Base-by-base conservation (phyloP, 2,888 invertebrate species). In the Horisme vitalbata region DNA sequence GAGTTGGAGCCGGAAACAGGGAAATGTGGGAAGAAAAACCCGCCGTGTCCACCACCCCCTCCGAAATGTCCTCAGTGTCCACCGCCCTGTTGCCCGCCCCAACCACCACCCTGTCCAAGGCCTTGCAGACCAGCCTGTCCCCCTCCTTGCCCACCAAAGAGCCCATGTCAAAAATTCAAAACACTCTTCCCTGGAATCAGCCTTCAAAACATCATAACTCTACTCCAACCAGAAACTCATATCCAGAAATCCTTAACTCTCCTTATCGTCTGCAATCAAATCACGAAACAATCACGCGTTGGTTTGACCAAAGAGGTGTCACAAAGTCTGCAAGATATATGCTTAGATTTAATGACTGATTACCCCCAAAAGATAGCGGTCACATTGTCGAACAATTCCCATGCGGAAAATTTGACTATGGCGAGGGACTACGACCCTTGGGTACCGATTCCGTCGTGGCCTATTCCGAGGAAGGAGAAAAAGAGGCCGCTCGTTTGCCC, bases 381-480 rank as follows among this genome's bases (percentile, higher is more conserved):
- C 9, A 27, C 9, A 12, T 23, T 47, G 10, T 28, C 46, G 9
- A 28, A 13, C 6, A 36, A 46, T 0, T 35, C 11, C n/a, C 52
- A 14, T n/a, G 35, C 43, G 5, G 48, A 31, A 44, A 23, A 44
- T 7, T 6, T 63, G 1, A 28, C 57, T 2, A 59, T 64, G 4
- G 64, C 71, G 0, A 75, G 63, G 34, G 68, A 75, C 12, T 83
- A 68, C 30, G 74, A 79, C 0, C 84, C 85, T 0, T 86, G 86
- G 85, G 55, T 71, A 0, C 85, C 86, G 0, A 81, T 85, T 38
- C 86, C 86, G 0, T 80, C 78, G 0, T 84, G 81, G 80, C 79
- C 79, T 0, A 47, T 56, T 2, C 64, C 74, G 0, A 60, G 64
- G 18, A 68, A 71, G 20, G 24, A 60, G 1, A 34, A 56, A 9